phyloP scores from a whole-genome alignment of 2,888 invertebrate genomes.

The Diplazon laetatorius region DNA sequence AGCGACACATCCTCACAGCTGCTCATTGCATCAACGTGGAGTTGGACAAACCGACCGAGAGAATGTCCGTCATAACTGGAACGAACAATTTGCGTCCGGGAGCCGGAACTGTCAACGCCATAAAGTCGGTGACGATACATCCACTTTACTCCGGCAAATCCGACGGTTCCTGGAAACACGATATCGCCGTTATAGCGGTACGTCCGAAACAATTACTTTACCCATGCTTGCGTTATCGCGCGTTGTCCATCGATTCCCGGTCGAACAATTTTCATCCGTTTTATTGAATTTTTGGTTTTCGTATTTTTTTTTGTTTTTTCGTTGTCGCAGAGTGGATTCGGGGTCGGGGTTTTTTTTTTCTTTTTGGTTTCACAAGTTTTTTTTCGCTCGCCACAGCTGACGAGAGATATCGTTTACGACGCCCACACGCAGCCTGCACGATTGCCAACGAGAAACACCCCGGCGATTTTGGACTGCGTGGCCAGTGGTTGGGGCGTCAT shows the following conservation, averaged over 20 bases:
- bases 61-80: conserved; percentile 55
- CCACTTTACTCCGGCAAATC: background rate
- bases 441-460: background rate
- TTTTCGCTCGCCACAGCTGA: conserved; percentile 43
- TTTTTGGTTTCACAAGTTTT: too few relatives aligned
- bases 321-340: too few relatives aligned
- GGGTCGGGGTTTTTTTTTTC: too few relatives aligned
- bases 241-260: too few relatives aligned
- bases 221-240: too few relatives aligned
- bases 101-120: too few relatives aligned
- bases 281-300: too few relatives aligned
- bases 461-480: too few relatives aligned
- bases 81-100: conserved; percentile 13
- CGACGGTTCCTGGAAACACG: background rate
- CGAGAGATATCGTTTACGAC: conserved; percentile 32
- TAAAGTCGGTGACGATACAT: too few relatives aligned
- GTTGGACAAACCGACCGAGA: background rate
- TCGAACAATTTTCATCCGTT: too few relatives aligned
- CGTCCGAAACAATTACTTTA: background rate
- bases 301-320: too few relatives aligned
- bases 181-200: conserved; percentile 3
- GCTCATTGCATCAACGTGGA: conserved; percentile 63
- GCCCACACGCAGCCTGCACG: conserved; percentile 41
- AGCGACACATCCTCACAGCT: conserved; percentile 62
- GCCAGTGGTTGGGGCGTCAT: too few relatives aligned